Conservation (phyloP, 1,140 invertebrate genomes). For the Trachymyrmex cornetzi region DNA sequence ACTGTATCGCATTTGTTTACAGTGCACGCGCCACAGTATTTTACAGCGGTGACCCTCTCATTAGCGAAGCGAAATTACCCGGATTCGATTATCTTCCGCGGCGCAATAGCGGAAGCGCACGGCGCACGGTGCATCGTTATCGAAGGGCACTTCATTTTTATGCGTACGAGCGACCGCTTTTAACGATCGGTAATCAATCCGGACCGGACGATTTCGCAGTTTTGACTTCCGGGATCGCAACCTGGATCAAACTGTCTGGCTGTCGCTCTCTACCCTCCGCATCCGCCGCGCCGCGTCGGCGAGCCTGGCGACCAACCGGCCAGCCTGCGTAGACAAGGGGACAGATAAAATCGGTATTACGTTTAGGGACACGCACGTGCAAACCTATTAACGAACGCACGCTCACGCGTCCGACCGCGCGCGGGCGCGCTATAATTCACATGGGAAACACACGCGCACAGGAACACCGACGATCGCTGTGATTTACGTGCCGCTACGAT, state of each 20-base stretch:
- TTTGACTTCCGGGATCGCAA: constrained; percentile 64
- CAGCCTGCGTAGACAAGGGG: constrained; percentile 62
- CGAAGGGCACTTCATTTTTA: constrained; percentile 25
- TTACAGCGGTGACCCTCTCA: constrained; percentile 29
- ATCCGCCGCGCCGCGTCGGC: not conserved
- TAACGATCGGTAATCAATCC: constrained; percentile 68
- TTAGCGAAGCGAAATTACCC: constrained; percentile 37
- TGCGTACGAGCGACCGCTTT: constrained; percentile 23
- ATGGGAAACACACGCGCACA: not conserved
- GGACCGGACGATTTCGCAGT: constrained; percentile 47
- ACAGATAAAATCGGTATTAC: constrained; percentile 75
- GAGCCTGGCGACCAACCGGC: not conserved
- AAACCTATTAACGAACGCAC: constrained; percentile 73
- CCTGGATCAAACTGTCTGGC: constrained; percentile 68
- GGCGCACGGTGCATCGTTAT: not conserved
- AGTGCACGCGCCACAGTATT: constrained; percentile 30
- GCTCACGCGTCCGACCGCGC: constrained; percentile 32
- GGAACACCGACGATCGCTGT: constrained; percentile 45
- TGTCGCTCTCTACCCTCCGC: not conserved
- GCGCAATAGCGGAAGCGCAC: not conserved
- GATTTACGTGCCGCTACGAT: constrained; percentile 68
- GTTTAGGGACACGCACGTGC: constrained; percentile 68
- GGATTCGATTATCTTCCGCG: constrained; percentile 41
- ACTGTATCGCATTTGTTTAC: constrained; percentile 43
- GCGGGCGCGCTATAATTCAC: constrained; percentile 47